Evolutionary conservation across 2,888 invertebrate species (phyloP), one percentile per base, ranked within the genome.

Genomic region (Drosophila austrosaltans): DNA sequence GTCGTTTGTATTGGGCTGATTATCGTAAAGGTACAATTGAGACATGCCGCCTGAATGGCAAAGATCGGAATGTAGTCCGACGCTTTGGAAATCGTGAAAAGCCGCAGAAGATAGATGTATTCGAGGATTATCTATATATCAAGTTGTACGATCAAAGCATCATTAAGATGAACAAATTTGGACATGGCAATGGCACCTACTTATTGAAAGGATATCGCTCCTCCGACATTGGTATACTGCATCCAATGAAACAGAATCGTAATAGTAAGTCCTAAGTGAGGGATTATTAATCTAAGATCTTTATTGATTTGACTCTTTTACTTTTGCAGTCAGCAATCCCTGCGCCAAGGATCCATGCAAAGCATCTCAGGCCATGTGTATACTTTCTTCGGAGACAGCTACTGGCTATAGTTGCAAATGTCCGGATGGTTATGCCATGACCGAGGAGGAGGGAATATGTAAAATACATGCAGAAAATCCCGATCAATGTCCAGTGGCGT

Each of bases 1-100:
- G 93, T n/a, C 93, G 97, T 5, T 91, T 98, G 3, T 97, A 97
- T 93, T 97, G 96, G 96, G 94, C 96, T 10, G 98, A 98, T 93
- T 94, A 95, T n/a, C 96, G 96, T 91, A 94, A 94, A 78, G 94
- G 94, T 79, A 94, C 95, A 22, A 94, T 97, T 67, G 96, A 96
- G 92, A 95, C 95, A 53, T 93, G 95, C 61, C 93, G 93, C 16
- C 92, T 96, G 22, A 95, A 96, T 90, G 97, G 97, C 71, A 93
- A 93, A 63, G 95, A 95, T 82, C 93, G 96, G 48, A 93, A 94
- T 68, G 90, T 94, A 2, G 94, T 95, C 1, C 93, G 93, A 62
- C 92, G 93, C 53, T 95, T 95, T 78, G 91, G 92, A 48, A 91
- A 90, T 56, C 92, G 93, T 77, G 94, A 94, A 76, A 94, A 94